Evolutionary conservation across 2,888 invertebrate genomes (phyloP), one percentile per base, ranked within the genome.

Genomic region (Sinopyrophorus schimmeli): DNA sequence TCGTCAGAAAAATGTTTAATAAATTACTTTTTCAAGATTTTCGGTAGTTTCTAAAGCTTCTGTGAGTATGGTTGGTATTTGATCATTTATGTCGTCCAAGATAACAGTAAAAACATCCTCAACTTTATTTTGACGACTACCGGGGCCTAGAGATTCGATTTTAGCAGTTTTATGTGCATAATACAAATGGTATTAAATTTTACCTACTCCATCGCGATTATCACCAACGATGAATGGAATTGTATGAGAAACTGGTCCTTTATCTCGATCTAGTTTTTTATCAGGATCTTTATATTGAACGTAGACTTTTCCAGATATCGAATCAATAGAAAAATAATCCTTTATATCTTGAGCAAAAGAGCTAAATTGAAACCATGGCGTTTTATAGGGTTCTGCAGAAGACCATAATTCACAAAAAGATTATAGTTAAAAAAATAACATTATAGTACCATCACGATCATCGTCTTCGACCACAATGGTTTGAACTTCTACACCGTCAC

Each of bases 361-460:
- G 27, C 24, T 20, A 12, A 44, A 23, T 30, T 7, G 6, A 41
- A 32, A 39, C 26, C 37, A 47, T 10, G 28, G 32, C 6, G 24
- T 46, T 3, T 40, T 38, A 6, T 32, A 38, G 2, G 9, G 18
- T 7, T 34, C 21, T 20, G 17, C 10, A 24, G 20, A 28, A 20
- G 30, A 24, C 24, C 31, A 21, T 7, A 4, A n/a, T 18, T 6
- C 6, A 18, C 6, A 18, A 18, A 18, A 18, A 18, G 18, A 18
- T 18, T 4, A 23, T 14, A 32, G 12, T 30, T 14, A 14, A 32
- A 10, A n/a, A n/a, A 27, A 34, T 9, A 21, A 24, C 18, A 18
- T 16, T 9, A 24, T 9, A 61, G 73, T 63, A 81, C 82, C 70
- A 58, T 82, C 83, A 72, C 84, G 74, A 58, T 85, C 85, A 1